Evolutionary conservation across 2,797 vertebrate species (phyloP).

Genomic region (Trachops cirrhosus): DNA sequence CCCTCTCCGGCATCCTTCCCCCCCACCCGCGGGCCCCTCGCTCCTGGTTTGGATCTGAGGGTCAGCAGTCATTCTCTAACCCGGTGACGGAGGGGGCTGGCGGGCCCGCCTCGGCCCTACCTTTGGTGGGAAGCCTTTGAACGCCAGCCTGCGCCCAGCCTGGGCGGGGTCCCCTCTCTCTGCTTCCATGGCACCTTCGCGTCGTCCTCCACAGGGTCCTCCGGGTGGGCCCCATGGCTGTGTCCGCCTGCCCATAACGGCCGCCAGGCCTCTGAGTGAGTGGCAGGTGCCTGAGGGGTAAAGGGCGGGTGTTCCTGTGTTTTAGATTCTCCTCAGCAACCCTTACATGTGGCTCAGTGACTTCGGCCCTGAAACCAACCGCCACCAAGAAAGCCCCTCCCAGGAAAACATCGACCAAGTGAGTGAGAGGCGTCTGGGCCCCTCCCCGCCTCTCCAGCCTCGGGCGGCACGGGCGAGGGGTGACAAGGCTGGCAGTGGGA

Average conservation of each 20-base stretch:
- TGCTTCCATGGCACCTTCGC: background rate
- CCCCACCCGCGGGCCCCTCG: background rate
- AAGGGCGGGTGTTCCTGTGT: background rate
- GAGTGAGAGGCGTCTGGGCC: background rate
- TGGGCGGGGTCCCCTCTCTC: background rate
- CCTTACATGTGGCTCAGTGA: constrained; percentile 78
- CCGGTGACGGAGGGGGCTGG: background rate
- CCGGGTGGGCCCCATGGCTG: background rate
- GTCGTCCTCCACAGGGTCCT: rapidly evolving
- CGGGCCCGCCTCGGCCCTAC: rapidly evolving
- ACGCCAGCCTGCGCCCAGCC: background rate
- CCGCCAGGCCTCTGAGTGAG: rapidly evolving
- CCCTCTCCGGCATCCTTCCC: background rate
- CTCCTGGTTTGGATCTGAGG: background rate
- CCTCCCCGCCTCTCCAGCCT: rapidly evolving
- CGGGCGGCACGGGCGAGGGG: background rate
- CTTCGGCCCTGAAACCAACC: constrained; percentile 58
- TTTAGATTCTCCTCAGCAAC: constrained; percentile 84
- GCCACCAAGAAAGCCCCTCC: constrained; percentile 75
- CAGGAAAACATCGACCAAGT: constrained; percentile 83
- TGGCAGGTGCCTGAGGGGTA: background rate
- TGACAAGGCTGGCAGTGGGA: rapidly evolving
- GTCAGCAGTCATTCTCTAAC: background rate
- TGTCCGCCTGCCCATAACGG: rapidly evolving
- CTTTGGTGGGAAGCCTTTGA: background rate